phyloP scores from a whole-genome alignment of 2,113 vertebrate genomes.

The Xiphorhynchus elegans region DNA sequence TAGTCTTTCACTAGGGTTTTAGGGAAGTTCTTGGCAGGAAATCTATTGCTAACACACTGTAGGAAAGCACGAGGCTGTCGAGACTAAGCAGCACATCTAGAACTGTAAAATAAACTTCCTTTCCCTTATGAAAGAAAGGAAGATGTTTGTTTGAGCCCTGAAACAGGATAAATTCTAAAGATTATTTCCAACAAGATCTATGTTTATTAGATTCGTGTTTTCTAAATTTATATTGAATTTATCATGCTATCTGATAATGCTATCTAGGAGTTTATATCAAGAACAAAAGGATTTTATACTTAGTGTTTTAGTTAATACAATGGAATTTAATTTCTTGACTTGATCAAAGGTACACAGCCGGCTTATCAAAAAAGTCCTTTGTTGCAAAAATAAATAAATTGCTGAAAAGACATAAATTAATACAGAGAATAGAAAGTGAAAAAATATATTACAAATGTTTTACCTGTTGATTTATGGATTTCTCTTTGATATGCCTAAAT shows the following conservation, averaged over 20 bases:
- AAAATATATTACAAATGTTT: neutral
- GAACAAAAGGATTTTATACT: neutral
- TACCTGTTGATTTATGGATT: neutral
- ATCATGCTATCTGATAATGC: neutral
- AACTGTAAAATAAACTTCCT: neutral
- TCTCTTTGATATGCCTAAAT: neutral
- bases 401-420: neutral
- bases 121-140: neutral
- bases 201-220: neutral
- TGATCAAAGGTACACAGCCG: rapidly evolving
- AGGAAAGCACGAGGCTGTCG: neutral
- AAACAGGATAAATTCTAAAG: neutral
- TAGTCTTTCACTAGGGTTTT: neutral
- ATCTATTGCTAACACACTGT: neutral
- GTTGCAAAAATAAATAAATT: neutral
- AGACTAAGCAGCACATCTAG: neutral
- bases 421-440: neutral
- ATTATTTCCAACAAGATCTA: neutral
- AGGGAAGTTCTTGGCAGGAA: neutral
- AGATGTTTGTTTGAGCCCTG: neutral
- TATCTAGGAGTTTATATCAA: neutral
- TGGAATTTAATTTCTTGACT: neutral
- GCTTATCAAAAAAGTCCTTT: neutral
- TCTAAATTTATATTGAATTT: neutral
- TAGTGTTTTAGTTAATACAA: neutral